Conservation (phyloP, 2,113 vertebrate species). For the Corynorhinus townsendii region DNA sequence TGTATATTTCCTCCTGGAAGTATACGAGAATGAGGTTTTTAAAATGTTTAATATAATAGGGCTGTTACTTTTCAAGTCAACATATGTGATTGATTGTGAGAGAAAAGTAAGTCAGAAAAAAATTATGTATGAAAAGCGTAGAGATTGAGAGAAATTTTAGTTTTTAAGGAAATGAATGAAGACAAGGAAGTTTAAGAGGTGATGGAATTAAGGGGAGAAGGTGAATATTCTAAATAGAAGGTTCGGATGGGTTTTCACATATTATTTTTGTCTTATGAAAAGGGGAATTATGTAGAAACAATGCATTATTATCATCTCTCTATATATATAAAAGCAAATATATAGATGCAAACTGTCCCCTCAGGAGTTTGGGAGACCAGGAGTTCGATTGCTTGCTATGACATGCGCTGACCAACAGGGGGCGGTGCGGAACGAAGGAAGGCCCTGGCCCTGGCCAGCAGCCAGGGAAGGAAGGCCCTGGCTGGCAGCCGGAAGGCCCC, state of each 20-base stretch:
- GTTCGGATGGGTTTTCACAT: background rate
- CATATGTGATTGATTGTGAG: background rate
- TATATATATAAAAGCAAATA: too few relatives aligned
- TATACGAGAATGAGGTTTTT: background rate
- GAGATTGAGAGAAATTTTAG: background rate
- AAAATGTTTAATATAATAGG: background rate
- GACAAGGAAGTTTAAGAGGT: background rate
- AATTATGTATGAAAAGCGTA: background rate
- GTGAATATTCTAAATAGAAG: background rate
- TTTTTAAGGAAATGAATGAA: background rate
- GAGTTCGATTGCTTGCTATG: too few relatives aligned
- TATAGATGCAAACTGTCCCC: too few relatives aligned
- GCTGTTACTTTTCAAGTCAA: background rate
- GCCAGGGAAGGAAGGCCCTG: too few relatives aligned
- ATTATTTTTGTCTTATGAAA: constrained; percentile 25
- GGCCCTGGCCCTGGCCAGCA: too few relatives aligned
- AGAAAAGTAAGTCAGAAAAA: background rate
- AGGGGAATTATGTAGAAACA: background rate
- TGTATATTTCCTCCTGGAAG: background rate
- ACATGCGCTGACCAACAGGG: too few relatives aligned
- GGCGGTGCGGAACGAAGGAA: too few relatives aligned
- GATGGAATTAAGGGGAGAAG: background rate
- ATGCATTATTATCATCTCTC: background rate
- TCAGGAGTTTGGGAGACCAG: too few relatives aligned
- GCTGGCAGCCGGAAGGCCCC: too few relatives aligned